Base-by-base conservation (phyloP, 92 coral and sea anemone species). In the Paramuricea clavata region DNA sequence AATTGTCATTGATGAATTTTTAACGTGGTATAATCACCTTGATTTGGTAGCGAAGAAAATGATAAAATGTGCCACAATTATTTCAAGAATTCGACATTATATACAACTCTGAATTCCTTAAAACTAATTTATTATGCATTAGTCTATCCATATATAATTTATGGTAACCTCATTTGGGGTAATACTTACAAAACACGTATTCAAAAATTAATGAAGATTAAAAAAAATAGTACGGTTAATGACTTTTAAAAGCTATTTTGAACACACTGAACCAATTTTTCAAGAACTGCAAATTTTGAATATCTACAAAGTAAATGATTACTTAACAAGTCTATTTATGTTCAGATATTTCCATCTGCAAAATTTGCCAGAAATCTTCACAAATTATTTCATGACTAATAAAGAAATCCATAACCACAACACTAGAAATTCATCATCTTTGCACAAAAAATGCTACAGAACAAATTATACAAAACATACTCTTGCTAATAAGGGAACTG, bases 131-230 rank as follows among this genome's bases (percentile, higher is more conserved):
- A 72, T 12, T 72, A 72, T 72, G 78, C 78, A 13, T 21, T 35
- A 72, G 56, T 33, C 47, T 72, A 72, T 72, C 78, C 78, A 72
- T 41, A 72, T 72, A 27, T 72, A 15, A 72, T 72, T n/a, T 67
- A 67, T 31, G 78, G 78, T 13, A 72, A 72, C 47, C 30, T 72
- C 5, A 72, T 41, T 3, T 72, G 52, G 78, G 47, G 78, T 34
- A 34, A 72, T 39, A 41, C 78, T 3, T 72, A 72, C 47, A 33
- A 72, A 72, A 35, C 35, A 10, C 12, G 39, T 3, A 75, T 43
- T 17, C 60, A n/a, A 25, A 75, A 75, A 75, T 8, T 49, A 42
- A 12, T 49, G 35, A 75, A 43, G 6, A 75, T 43, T 21, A 30
- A 71, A 71, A 71, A 71, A 71, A 71, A n/a, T 27, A 12, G 25